Evolutionary conservation across 2,888 invertebrate species (phyloP).

Genomic region (Criorhina ranunculi): DNA sequence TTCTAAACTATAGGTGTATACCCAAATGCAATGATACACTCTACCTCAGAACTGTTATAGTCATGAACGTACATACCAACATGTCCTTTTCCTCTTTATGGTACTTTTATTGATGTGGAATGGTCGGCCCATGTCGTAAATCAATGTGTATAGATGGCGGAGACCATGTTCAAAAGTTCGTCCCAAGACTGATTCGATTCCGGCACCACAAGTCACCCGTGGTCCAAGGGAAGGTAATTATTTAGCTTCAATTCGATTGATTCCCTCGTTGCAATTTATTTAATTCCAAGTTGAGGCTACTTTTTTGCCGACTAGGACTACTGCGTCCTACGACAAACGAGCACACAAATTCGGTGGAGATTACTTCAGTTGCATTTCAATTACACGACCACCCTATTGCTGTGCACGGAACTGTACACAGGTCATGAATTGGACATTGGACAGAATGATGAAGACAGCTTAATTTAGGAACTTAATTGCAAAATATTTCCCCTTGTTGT

Average conservation of each 20-base stretch:
- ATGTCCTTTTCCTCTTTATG: constrained; percentile 24
- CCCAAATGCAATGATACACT: too few relatives aligned
- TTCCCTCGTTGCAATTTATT: constrained; percentile 50
- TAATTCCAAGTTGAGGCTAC: constrained; percentile 28
- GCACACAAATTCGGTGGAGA: constrained; percentile 10
- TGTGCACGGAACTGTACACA: background rate
- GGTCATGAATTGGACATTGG: constrained; percentile 42
- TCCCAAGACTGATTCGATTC: constrained; percentile 14
- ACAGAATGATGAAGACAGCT: constrained; percentile 70
- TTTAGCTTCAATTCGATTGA: constrained; percentile 64
- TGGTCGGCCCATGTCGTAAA: constrained; percentile 51
- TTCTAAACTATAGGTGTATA: too few relatives aligned
- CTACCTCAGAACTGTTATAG: too few relatives aligned
- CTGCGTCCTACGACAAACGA: constrained; percentile 34
- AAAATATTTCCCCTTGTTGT: constrained; percentile 69
- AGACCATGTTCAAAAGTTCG: constrained; percentile 6
- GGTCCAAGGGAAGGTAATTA: constrained; percentile 55
- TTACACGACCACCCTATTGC: constrained; percentile 34
- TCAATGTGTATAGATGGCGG: constrained; percentile 40
- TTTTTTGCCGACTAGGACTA: constrained; percentile 7
- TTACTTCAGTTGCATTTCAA: constrained; percentile 57
- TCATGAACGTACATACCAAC: background rate
- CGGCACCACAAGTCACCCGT: constrained; percentile 34
- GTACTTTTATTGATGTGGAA: constrained; percentile 51
- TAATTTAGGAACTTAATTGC: constrained; percentile 73